These are phyloP conservation scores for Macroramphosus scolopax DNA, from an alignment of 2,797 vertebrate genomes.

Conservation along the genomic window DNA sequence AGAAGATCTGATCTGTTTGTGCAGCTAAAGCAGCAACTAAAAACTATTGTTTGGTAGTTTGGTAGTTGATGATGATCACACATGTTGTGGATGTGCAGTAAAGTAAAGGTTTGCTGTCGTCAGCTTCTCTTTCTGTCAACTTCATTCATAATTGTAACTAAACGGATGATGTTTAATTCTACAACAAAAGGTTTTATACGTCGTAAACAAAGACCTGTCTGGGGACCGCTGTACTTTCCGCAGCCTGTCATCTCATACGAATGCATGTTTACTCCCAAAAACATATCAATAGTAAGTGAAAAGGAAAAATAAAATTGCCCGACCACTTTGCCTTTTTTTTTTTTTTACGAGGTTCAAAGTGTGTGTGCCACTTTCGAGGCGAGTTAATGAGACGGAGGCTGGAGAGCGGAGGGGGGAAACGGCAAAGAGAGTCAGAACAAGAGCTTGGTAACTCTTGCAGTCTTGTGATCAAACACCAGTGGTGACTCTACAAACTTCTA, in stretches of 20 bases:
- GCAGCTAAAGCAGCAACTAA: neutral
- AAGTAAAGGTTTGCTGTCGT: neutral
- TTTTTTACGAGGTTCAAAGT: conserved; percentile 38
- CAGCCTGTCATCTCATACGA: conserved; percentile 1
- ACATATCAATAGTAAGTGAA: neutral
- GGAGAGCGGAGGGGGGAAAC: conserved; percentile 6
- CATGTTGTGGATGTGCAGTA: too few relatives aligned
- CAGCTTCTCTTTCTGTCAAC: neutral
- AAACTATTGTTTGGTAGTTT: too few relatives aligned
- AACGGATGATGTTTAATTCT: too few relatives aligned
- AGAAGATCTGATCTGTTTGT: too few relatives aligned
- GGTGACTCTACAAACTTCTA: conserved; percentile 89
- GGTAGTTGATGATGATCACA: too few relatives aligned
- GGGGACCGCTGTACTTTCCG: too few relatives aligned
- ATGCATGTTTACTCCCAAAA: conserved; percentile 1
- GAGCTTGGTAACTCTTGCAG: conserved; percentile 77
- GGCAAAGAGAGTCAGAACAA: conserved; percentile 55
- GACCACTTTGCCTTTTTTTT: conserved; percentile 21
- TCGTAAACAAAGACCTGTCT: neutral
- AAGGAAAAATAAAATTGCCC: conserved; percentile 9
- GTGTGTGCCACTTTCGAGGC: conserved; percentile 10
- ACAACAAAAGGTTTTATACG: conserved; percentile 3
- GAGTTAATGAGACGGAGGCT: conserved; percentile 44
- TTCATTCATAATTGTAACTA: too few relatives aligned
- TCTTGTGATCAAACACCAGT: conserved; percentile 90